A percentile compares a stretch with the other conserved stretches of the same genome.
phyloP scores from a whole-genome alignment of 2,113 vertebrate genomes.

The Anoplopoma fimbria region DNA sequence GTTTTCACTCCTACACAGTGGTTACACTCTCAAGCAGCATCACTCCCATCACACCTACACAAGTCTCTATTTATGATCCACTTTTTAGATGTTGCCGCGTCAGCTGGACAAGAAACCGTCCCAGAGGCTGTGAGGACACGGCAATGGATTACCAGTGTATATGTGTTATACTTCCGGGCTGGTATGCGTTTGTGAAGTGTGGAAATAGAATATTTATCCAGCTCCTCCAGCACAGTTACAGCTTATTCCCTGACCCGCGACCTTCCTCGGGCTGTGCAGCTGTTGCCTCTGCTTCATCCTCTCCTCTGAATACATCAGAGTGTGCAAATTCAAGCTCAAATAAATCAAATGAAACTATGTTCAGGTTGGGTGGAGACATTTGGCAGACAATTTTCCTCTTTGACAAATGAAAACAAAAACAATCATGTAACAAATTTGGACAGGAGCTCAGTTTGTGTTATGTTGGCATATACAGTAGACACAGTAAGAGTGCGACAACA shows the following conservation, averaged over 20 bases:
- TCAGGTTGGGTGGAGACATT: background rate
- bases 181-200: constrained; percentile 11
- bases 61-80: background rate
- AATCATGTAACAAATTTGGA: constrained; percentile 8
- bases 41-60: constrained; percentile 2
- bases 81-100: background rate
- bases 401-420: constrained; percentile 9
- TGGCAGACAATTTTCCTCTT: background rate
- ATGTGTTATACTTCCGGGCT: background rate
- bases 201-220: constrained; percentile 19
- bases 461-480: background rate
- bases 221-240: background rate
- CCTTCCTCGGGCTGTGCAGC: constrained; percentile 25
- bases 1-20: constrained; percentile 16
- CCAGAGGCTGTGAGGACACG: background rate
- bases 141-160: constrained; percentile 7
- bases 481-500: background rate
- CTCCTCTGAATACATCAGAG: background rate
- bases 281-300: constrained; percentile 14
- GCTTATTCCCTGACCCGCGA: constrained; percentile 4
- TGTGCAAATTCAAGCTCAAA: constrained; percentile 13
- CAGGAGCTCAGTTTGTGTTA: background rate
- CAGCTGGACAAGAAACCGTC: background rate
- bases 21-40: background rate
- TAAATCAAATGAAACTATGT: constrained; percentile 5